Percentiles rank a stretch among this genome's conserved stretches.
phyloP scores from a whole-genome alignment of 2,888 invertebrate species.

The Vannuccia rotundouncinata region DNA sequence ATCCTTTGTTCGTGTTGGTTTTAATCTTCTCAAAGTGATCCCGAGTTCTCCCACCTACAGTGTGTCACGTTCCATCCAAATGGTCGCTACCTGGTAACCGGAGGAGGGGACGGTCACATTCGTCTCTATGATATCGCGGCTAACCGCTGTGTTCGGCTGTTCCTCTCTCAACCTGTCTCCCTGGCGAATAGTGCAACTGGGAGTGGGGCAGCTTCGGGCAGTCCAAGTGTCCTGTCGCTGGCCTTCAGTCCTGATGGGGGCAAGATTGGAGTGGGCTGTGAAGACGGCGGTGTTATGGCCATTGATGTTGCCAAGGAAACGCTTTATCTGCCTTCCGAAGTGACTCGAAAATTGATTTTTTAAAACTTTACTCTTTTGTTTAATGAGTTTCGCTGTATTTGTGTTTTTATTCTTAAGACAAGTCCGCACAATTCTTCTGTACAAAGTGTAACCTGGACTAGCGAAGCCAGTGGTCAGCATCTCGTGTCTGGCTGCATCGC shows the following conservation, averaged over 20 bases:
- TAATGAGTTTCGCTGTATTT: no score
- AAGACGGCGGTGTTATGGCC: background rate
- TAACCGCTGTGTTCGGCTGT: constrained; percentile 50
- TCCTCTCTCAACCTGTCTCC: background rate
- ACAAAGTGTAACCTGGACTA: background rate
- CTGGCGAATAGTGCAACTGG: background rate
- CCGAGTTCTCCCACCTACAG: constrained; percentile 80
- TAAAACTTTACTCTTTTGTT: no score
- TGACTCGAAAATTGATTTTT: no score
- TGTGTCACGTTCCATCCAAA: constrained; percentile 64
- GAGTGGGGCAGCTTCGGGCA: constrained; percentile 52
- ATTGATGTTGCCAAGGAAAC: background rate
- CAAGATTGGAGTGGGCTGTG: background rate
- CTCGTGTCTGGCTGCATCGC: background rate
- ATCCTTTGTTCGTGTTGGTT: constrained; percentile 63
- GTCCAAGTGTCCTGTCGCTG: constrained; percentile 68
- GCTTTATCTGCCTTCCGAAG: background rate
- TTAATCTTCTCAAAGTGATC: constrained; percentile 85
- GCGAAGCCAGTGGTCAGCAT: background rate
- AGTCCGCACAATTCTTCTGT: background rate
- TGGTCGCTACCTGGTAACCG: constrained; percentile 18
- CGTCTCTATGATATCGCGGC: constrained; percentile 69
- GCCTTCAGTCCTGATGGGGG: constrained; percentile 75
- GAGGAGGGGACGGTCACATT: constrained; percentile 66
- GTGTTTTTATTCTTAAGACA: no score